These are phyloP conservation scores for Listrodromus nycthemerus DNA, from an alignment of 2,888 invertebrate genomes.

Conservation along the genomic window DNA sequence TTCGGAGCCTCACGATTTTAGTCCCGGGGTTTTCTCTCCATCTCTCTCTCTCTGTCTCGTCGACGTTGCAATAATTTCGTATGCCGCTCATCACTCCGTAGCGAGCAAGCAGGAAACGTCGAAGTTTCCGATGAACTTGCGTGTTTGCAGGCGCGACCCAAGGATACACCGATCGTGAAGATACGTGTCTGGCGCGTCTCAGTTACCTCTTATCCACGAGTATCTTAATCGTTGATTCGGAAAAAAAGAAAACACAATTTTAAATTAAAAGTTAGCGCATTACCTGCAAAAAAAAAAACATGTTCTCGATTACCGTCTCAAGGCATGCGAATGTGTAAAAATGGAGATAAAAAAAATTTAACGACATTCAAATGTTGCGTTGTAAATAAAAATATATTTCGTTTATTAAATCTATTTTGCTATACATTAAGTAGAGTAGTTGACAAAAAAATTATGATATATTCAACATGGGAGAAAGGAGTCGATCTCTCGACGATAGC, in stretches of 20 bases:
- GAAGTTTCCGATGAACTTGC: conserved; percentile 45
- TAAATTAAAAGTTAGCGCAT: background rate
- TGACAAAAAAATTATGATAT: conserved; percentile 26
- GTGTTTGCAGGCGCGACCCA: conserved; percentile 2
- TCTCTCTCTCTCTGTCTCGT: background rate
- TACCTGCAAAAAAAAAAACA: background rate
- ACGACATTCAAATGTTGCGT: background rate
- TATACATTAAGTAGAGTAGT: conserved; percentile 26
- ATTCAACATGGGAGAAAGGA: background rate
- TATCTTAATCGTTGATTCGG: conserved; percentile 24
- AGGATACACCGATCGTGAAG: conserved; percentile 36
- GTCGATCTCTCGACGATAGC: conserved; percentile 17
- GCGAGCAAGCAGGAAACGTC: conserved; percentile 35
- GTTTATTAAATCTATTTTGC: conserved; percentile 9
- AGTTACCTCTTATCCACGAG: background rate
- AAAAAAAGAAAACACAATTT: background rate
- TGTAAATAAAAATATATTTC: conserved; percentile 32
- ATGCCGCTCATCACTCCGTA: conserved; percentile 28
- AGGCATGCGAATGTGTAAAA: background rate
- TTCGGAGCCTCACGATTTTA: background rate
- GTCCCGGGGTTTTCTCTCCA: background rate
- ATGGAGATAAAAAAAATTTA: background rate
- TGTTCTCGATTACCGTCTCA: too few relatives aligned
- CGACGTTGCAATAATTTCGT: conserved; percentile 47
- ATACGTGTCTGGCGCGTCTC: background rate